Conservation (phyloP, 1,140 invertebrate species). For the Centruroides sculpturatus region DNA sequence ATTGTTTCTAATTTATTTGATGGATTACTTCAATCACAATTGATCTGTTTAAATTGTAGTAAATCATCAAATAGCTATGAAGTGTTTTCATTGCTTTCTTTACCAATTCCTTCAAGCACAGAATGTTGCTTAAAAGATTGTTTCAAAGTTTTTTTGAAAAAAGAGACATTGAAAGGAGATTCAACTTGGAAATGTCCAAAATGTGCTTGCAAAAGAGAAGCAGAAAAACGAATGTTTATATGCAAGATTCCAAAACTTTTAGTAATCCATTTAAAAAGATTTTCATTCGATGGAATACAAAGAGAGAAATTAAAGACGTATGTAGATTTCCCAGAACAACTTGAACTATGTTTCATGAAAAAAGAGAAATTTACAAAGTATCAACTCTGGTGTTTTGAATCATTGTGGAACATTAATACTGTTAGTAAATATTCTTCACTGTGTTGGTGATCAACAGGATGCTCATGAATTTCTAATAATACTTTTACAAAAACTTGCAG, state of each 20-base stretch:
- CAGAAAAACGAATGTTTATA: constrained; percentile 80
- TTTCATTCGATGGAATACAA: too few relatives aligned
- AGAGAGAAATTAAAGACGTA: too few relatives aligned
- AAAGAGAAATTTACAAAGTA: too few relatives aligned
- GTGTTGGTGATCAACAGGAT: too few relatives aligned
- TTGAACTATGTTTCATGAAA: too few relatives aligned
- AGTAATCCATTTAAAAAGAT: constrained; percentile 81
- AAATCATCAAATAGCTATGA: constrained; percentile 73
- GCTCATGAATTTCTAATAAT: too few relatives aligned
- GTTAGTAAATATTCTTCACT: too few relatives aligned
- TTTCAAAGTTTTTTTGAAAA: constrained; percentile 58
- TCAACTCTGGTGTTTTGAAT: too few relatives aligned
- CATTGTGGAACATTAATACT: too few relatives aligned
- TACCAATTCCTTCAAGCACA: constrained; percentile 48
- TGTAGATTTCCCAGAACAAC: too few relatives aligned
- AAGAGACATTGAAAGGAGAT: constrained; percentile 57
- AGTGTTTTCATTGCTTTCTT: constrained; percentile 69
- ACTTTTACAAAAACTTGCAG: too few relatives aligned
- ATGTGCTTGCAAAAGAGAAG: constrained; percentile 68
- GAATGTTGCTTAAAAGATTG: constrained; percentile 58
- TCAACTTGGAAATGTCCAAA: constrained; percentile 65
- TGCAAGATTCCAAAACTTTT: constrained; percentile 78
- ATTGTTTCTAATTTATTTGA: constrained; percentile 69
- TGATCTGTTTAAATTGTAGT: constrained; percentile 56
- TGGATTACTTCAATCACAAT: constrained; percentile 70